Evolutionary conservation across 2,888 invertebrate genomes (phyloP).

Genomic region (Papilio gigon): DNA sequence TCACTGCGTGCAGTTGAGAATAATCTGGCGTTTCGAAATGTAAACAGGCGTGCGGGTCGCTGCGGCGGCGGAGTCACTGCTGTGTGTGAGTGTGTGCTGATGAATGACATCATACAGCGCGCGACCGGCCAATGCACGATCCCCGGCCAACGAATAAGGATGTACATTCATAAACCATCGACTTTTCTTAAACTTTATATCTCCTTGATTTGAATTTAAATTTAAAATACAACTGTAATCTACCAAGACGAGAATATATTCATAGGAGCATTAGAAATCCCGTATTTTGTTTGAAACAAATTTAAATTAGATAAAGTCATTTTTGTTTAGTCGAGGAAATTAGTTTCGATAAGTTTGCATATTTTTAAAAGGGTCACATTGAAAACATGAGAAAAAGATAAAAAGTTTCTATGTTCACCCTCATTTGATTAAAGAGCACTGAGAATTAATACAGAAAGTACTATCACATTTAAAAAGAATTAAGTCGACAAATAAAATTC

Average conservation of each 20-base stretch:
- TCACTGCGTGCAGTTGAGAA: constrained; percentile 63
- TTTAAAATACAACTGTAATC: neutral
- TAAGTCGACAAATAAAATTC: constrained; percentile 45
- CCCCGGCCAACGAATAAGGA: constrained; percentile 44
- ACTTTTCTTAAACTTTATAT: constrained; percentile 11
- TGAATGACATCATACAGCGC: constrained; percentile 79
- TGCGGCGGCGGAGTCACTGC: constrained; percentile 57
- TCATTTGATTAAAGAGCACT: no score
- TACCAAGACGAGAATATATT: neutral
- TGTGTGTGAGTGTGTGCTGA: constrained; percentile 76
- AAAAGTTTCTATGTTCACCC: no score
- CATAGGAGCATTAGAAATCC: no score
- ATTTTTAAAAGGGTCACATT: no score
- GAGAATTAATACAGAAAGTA: no score
- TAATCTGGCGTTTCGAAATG: constrained; percentile 57
- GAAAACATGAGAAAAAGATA: no score
- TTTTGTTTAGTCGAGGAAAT: no score
- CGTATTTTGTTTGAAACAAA: no score
- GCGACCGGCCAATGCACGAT: constrained; percentile 58
- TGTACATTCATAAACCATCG: constrained; percentile 37
- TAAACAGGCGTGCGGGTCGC: constrained; percentile 72
- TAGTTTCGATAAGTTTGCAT: no score
- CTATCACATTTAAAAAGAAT: neutral
- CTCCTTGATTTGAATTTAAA: neutral
- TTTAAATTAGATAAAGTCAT: no score